Conservation (phyloP, 2,888 invertebrate species). For the Peribatodes rhomboidaria region DNA sequence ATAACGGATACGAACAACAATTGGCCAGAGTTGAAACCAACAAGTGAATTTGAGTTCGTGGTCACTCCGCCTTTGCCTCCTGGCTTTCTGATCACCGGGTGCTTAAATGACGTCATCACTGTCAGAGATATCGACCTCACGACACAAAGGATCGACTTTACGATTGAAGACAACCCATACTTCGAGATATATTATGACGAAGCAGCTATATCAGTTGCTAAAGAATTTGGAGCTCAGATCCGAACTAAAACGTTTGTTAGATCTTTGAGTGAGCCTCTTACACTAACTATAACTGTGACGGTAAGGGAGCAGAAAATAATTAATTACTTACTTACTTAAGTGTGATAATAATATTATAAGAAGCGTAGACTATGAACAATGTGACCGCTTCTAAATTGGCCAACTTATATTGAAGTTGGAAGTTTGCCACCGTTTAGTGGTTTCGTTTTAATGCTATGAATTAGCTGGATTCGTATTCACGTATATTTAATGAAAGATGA, state of each 20-base stretch:
- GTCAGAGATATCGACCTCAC: conserved; percentile 85
- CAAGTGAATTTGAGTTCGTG: conserved; percentile 63
- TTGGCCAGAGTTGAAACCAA: conserved; percentile 70
- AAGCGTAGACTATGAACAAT: conserved; percentile 11
- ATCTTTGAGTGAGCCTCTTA: conserved; percentile 66
- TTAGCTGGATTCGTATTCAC: conserved; percentile 3
- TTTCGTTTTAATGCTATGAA: conserved; percentile 15
- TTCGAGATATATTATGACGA: conserved; percentile 70
- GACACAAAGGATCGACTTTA: conserved; percentile 71
- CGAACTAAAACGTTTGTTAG: conserved; percentile 70
- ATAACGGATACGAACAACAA: conserved; percentile 83
- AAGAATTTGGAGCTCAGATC: conserved; percentile 71
- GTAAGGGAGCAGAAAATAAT: conserved; percentile 61
- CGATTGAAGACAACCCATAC: conserved; percentile 68
- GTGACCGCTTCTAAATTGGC: conserved; percentile 11
- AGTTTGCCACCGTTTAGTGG: conserved; percentile 24
- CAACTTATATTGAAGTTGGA: conserved; percentile 25
- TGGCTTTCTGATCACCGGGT: conserved; percentile 72
- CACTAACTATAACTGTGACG: conserved; percentile 71
- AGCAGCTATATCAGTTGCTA: conserved; percentile 54
- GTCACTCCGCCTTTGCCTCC: conserved; percentile 82
- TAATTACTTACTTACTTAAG: conserved; percentile 11
- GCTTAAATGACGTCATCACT: conserved; percentile 68
- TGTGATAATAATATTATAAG: conserved; percentile 4
- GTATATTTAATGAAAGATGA: conserved; percentile 6